Evolutionary conservation across 1,140 invertebrate genomes (phyloP).

Genomic region (Orius insidiosus): DNA sequence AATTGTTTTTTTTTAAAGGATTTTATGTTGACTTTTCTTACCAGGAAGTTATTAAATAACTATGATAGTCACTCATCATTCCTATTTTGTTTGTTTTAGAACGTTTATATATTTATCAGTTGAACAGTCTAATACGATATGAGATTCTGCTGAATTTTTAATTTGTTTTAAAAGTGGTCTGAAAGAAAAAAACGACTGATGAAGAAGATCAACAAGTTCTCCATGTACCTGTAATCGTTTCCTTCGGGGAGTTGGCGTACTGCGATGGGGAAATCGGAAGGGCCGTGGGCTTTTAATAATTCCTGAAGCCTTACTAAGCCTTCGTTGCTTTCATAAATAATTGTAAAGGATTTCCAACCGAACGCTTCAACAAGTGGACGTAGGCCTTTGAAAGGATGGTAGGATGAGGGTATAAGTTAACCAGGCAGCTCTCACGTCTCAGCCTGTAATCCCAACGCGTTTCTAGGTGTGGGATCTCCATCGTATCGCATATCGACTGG

Average conservation of each 20-base stretch:
- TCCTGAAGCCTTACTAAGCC: constrained; percentile 82
- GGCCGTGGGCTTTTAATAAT: constrained; percentile 73
- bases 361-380: constrained; percentile 73
- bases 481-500: constrained; percentile 90
- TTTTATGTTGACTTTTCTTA: constrained; percentile 29
- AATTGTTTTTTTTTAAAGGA: too few relatives aligned
- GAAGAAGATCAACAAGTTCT: not conserved
- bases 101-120: constrained; percentile 66
- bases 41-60: constrained; percentile 73
- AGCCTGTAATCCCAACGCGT: constrained; percentile 81
- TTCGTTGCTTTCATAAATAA: constrained; percentile 90
- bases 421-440: constrained; percentile 72
- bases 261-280: constrained; percentile 61
- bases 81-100: constrained; percentile 81
- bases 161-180: constrained; percentile 80
- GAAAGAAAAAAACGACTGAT: constrained; percentile 22
- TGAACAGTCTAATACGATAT: constrained; percentile 81
- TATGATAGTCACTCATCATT: constrained; percentile 87
- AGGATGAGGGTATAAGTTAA: constrained; percentile 87
- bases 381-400: constrained; percentile 75
- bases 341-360: constrained; percentile 86
- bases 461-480: constrained; percentile 90
- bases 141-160: constrained; percentile 72
- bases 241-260: constrained; percentile 63
- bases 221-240: constrained; percentile 53